These are phyloP conservation scores for Microcebus tavaratra DNA, from an alignment of 2,113 vertebrate species.

Conservation along the genomic window DNA sequence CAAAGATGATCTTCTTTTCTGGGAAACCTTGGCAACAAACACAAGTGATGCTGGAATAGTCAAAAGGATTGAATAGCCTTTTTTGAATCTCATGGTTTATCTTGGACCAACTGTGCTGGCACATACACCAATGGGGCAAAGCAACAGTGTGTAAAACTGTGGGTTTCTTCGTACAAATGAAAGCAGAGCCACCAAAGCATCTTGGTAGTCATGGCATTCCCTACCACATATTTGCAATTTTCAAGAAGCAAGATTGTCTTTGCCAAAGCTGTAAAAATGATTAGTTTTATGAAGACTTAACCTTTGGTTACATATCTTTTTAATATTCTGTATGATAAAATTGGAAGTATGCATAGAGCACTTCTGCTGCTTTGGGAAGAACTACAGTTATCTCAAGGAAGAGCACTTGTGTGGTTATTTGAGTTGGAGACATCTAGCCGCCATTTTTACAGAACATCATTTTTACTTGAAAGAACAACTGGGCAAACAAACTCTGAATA, in stretches of 20 bases:
- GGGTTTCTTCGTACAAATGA: not conserved
- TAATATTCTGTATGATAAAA: not conserved
- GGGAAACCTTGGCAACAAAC: constrained; percentile 34
- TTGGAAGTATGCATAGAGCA: not conserved
- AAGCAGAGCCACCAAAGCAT: not conserved
- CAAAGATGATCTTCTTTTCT: constrained; percentile 42
- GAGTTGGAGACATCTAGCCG: not conserved
- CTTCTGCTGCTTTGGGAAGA: not conserved
- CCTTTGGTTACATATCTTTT: not conserved
- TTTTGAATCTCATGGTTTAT: not conserved
- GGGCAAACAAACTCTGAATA: not conserved
- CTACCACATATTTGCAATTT: not conserved
- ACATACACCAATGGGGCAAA: not conserved
- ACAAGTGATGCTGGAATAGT: constrained; percentile 50
- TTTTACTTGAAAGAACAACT: not conserved
- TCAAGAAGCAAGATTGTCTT: not conserved
- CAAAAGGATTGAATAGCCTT: constrained; percentile 11
- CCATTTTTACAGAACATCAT: not conserved
- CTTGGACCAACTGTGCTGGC: not conserved
- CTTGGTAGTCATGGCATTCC: not conserved
- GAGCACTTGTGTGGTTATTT: not conserved
- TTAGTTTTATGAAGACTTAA: not conserved
- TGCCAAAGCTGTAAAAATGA: not conserved
- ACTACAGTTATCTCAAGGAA: not conserved
- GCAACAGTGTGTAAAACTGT: not conserved